These are phyloP conservation scores for Pedionomus torquatus DNA, from an alignment of 2,113 vertebrate species.

Conservation along the genomic window DNA sequence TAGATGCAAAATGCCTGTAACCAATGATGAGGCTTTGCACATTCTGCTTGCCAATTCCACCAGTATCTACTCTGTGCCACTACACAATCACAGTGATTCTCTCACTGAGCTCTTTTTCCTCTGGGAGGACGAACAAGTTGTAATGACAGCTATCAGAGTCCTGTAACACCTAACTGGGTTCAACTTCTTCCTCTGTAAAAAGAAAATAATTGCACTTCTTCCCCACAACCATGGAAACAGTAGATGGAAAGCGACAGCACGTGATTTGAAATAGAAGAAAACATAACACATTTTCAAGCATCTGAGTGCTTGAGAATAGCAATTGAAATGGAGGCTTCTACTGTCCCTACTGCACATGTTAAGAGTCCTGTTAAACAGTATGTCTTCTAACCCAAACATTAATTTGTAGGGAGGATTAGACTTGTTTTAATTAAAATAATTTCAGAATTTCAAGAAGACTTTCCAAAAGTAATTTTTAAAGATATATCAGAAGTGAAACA, in stretches of 20 bases:
- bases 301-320: not conserved
- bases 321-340: not conserved
- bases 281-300: not conserved
- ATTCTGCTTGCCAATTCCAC: not conserved
- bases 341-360: not conserved
- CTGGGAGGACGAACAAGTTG: not conserved
- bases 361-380: not conserved
- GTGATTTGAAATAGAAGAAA: not conserved
- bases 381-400: not conserved
- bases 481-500: not conserved
- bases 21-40: not conserved
- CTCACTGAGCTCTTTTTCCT: not conserved
- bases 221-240: not conserved
- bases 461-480: not conserved
- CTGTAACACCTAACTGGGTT: not conserved
- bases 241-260: not conserved
- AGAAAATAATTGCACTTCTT: not conserved
- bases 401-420: not conserved
- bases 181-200: not conserved
- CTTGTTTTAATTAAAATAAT: not conserved
- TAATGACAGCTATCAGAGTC: not conserved
- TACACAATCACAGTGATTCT: not conserved
- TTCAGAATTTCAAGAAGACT: not conserved
- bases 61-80: not conserved
- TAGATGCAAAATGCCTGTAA: not conserved